Evolutionary conservation across 2,888 invertebrate genomes (phyloP).

Genomic region (Leptogaster cylindrica): DNA sequence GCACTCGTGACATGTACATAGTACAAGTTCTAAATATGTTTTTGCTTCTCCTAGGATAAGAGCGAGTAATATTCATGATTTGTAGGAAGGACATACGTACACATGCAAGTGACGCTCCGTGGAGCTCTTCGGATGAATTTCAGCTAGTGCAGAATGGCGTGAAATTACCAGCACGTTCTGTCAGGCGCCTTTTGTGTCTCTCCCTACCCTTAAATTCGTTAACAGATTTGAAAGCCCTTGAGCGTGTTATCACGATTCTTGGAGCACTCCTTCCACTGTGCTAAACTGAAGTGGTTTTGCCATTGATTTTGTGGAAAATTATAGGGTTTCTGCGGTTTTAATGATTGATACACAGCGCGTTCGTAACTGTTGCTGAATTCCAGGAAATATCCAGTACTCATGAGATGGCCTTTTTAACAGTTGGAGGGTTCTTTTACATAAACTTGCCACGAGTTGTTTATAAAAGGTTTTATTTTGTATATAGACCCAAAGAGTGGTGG

Average conservation of each 20-base stretch:
- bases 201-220: slow-evolving; percentile 32
- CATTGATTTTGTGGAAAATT: slow-evolving; percentile 24
- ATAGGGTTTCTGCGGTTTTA: background rate
- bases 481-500: no score
- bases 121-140: background rate
- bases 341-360: slow-evolving; percentile 18
- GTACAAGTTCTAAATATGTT: slow-evolving; percentile 30
- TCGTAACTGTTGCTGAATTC: background rate
- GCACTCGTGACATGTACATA: slow-evolving; percentile 17
- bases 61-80: slow-evolving; percentile 28
- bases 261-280: background rate
- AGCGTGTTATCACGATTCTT: slow-evolving; percentile 30
- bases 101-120: no score
- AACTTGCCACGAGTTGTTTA: no score
- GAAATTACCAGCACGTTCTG: slow-evolving; percentile 35
- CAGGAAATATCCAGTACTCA: background rate
- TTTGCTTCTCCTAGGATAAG: slow-evolving; percentile 3
- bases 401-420: no score
- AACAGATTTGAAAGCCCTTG: slow-evolving; percentile 33
- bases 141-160: slow-evolving; percentile 35
- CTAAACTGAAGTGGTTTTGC: slow-evolving; percentile 13
- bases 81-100: slow-evolving; percentile 18
- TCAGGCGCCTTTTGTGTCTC: slow-evolving; percentile 32
- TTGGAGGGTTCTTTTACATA: no score
- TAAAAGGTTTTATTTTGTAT: no score